phyloP scores from a whole-genome alignment of 2,888 invertebrate species.

The Xestia sexstrigata region DNA sequence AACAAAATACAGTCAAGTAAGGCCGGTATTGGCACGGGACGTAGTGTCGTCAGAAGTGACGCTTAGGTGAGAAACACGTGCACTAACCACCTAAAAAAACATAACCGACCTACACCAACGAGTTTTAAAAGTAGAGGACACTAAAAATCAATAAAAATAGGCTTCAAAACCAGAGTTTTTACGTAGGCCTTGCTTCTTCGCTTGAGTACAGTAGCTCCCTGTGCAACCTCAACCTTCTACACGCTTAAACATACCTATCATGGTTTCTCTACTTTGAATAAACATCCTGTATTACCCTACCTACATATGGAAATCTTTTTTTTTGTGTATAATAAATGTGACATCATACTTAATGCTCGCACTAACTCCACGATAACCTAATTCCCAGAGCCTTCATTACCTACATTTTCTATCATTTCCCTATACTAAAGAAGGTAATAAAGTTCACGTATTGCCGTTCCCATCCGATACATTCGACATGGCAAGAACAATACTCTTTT shows the following conservation, averaged over 20 bases:
- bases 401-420: constrained; percentile 68
- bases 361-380: constrained; percentile 6
- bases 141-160: too few species aligned
- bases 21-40: constrained; percentile 16
- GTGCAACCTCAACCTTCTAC: not conserved
- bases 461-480: constrained; percentile 86
- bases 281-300: not conserved
- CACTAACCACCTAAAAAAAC: constrained; percentile 22
- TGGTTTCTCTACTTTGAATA: not conserved
- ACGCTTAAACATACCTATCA: not conserved
- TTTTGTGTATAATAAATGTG: too few species aligned
- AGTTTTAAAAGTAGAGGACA: not conserved
- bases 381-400: constrained; percentile 31
- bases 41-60: constrained; percentile 16
- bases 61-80: constrained; percentile 42
- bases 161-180: not conserved
- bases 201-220: not conserved
- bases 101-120: not conserved
- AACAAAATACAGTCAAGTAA: constrained; percentile 11
- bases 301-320: too few species aligned
- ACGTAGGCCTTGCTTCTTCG: too few species aligned
- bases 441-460: constrained; percentile 82
- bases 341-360: too few species aligned
- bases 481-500: constrained; percentile 88
- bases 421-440: constrained; percentile 74